Base-by-base conservation (phyloP, 2,888 invertebrate species). In the Drosophila mulleri region DNA sequence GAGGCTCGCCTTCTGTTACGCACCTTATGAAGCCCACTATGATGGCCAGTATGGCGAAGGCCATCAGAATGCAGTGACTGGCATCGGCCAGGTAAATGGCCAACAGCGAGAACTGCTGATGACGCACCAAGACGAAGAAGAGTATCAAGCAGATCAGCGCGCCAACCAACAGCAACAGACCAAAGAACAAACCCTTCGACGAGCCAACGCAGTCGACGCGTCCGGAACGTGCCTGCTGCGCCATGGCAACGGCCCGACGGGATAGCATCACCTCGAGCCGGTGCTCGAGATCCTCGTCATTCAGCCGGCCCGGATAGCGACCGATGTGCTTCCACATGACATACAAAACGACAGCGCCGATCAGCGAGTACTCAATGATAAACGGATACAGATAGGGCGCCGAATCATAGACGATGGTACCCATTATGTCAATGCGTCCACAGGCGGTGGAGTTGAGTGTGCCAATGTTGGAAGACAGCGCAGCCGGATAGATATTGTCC, bases 261-360 rank as follows among this genome's bases (percentile, higher is more conserved):
- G 97, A 97, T 80, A 97, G 94, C 96, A 97, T 97, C 89, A 97
- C 96, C 93, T 97, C 97, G 92, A 97, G 94, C 91, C 97, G 95
- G 93, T 97, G 97, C 94, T 97, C 97, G 91, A 97, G 94, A 93
- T 97, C 97, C 93, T 97, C 97, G 91, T 97, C 97, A 88, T 94
- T 95, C 80, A 95, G 94, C 81, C 95, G 95, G 52, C 96, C 96
- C 58, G 98, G 96, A 93, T 97, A 96, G 91, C 97, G 95, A 67
- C 98, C 98, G 92, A 98, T 98, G 91, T 97, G 97, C 92, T 97
- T 96, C 98, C 98, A 98, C 97, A 98, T 98, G 60, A 98, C 97
- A 92, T 98, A 98, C 89, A 98, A 96, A 45, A 98, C 98, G 59
- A 98, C 98, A 57, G 98, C 98, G 23, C 98, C 98, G 90, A 99